These are phyloP conservation scores for Adelognathus sp. DNA, from an alignment of 2,888 invertebrate species.

Conservation along the genomic window DNA sequence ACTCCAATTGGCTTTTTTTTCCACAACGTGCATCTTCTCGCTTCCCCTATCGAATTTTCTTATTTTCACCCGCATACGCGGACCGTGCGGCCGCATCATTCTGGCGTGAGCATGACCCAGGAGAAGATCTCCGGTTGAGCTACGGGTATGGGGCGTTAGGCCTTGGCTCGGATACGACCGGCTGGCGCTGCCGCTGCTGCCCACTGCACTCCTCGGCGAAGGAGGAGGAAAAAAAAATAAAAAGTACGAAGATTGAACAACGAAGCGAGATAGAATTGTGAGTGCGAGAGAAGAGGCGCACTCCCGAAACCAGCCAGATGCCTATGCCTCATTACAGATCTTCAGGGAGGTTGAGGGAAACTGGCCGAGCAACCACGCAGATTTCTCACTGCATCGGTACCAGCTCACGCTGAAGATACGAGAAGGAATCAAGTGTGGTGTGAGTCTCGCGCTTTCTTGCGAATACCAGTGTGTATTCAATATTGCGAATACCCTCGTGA, in stretches of 20 bases:
- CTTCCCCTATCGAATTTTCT: constrained; percentile 37
- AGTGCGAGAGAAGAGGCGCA: constrained; percentile 6
- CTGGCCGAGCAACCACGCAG: constrained; percentile 17
- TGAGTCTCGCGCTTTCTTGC: too few species aligned
- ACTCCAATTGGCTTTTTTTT: constrained; percentile 74
- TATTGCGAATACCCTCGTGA: too few species aligned
- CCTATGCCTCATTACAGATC: constrained; percentile 44
- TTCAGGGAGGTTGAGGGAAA: background rate
- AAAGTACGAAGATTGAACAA: constrained; percentile 2
- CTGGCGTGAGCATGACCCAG: too few species aligned
- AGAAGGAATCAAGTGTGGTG: constrained; percentile 7
- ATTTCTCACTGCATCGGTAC: constrained; percentile 9
- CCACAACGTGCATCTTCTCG: constrained; percentile 56
- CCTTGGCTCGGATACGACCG: background rate
- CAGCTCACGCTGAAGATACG: background rate
- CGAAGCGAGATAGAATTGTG: constrained; percentile 11
- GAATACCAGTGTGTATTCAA: too few species aligned
- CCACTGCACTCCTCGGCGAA: background rate
- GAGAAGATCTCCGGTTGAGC: background rate
- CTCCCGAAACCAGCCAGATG: constrained; percentile 29
- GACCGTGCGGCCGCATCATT: background rate
- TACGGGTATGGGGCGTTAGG: background rate
- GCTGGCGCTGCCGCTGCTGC: background rate
- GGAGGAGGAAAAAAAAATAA: background rate
- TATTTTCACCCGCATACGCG: constrained; percentile 30